A percentile compares a stretch with the other conserved stretches of the same genome.
phyloP scores from a whole-genome alignment of 92 coral and sea anemone genomes.

The Actinostola sp. region DNA sequence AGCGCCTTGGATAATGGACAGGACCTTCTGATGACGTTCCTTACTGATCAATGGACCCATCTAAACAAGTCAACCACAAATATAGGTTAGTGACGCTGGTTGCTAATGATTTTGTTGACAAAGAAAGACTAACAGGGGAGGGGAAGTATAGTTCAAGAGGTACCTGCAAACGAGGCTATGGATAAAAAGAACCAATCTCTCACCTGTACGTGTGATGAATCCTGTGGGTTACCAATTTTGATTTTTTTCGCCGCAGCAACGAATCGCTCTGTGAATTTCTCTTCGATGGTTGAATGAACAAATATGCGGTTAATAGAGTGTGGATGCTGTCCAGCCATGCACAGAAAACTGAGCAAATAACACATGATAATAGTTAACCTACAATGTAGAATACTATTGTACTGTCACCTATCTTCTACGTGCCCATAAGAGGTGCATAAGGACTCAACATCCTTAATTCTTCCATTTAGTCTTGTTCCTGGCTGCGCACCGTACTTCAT shows the following conservation, averaged over 20 bases:
- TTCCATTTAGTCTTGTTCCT: too few species aligned
- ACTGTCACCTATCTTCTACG: too few species aligned
- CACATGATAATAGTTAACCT: background rate
- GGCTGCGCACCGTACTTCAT: too few species aligned
- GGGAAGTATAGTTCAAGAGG: too few species aligned
- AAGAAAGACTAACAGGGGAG: too few species aligned
- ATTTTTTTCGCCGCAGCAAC: constrained; percentile 48
- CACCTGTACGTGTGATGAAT: constrained; percentile 51
- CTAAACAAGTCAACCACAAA: too few species aligned
- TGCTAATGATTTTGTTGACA: too few species aligned
- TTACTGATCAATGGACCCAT: constrained; percentile 70
- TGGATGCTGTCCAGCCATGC: constrained; percentile 61
- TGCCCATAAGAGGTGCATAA: too few species aligned
- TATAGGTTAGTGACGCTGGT: too few species aligned
- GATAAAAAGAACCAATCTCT: background rate
- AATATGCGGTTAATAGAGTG: constrained; percentile 66
- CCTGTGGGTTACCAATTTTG: constrained; percentile 60
- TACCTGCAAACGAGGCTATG: too few species aligned
- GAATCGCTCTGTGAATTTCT: constrained; percentile 52
- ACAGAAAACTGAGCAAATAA: constrained; percentile 41
- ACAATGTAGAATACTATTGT: too few species aligned
- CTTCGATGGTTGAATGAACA: constrained; percentile 51
- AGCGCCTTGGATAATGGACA: constrained; percentile 59
- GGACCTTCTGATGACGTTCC: constrained; percentile 56
- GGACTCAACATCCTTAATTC: too few species aligned